Conservation (phyloP, 2,113 vertebrate species). For the Fregata magnificens region DNA sequence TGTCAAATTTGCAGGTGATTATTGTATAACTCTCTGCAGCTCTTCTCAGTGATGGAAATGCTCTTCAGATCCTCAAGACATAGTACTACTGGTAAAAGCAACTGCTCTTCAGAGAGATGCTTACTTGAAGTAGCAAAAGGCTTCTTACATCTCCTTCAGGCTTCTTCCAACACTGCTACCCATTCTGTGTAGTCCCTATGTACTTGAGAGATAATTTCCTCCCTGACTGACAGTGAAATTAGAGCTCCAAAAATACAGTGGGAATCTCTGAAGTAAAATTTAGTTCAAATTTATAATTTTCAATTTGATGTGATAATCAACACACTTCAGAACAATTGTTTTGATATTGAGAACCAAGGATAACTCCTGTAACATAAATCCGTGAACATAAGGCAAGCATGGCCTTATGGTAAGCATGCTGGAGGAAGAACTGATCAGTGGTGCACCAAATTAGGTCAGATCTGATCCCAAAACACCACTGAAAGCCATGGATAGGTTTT, state of each 20-base stretch:
- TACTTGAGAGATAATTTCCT: not conserved
- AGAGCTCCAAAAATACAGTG: not conserved
- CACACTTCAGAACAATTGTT: not conserved
- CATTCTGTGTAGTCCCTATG: not conserved
- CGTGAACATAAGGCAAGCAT: not conserved
- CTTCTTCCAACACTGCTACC: not conserved
- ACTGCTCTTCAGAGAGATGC: not conserved
- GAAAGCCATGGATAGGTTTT: not conserved
- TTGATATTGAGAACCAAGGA: not conserved
- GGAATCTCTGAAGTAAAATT: not conserved
- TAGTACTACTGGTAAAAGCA: constrained; percentile 17
- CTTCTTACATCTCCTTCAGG: not conserved
- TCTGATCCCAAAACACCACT: not conserved
- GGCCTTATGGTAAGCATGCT: not conserved
- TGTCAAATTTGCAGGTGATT: constrained; percentile 59
- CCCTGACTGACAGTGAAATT: not conserved
- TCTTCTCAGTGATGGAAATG: constrained; percentile 42
- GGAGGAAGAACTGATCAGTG: not conserved
- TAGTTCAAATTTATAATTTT: not conserved
- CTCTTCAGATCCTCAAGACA: constrained; percentile 38
- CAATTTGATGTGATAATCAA: not conserved
- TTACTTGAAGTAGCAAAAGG: not conserved
- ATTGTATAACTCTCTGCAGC: constrained; percentile 26
- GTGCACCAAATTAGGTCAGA: not conserved
- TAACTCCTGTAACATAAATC: not conserved